These are phyloP conservation scores for Tetrax tetrax DNA, from an alignment of 2,113 vertebrate genomes.

Conservation along the genomic window DNA sequence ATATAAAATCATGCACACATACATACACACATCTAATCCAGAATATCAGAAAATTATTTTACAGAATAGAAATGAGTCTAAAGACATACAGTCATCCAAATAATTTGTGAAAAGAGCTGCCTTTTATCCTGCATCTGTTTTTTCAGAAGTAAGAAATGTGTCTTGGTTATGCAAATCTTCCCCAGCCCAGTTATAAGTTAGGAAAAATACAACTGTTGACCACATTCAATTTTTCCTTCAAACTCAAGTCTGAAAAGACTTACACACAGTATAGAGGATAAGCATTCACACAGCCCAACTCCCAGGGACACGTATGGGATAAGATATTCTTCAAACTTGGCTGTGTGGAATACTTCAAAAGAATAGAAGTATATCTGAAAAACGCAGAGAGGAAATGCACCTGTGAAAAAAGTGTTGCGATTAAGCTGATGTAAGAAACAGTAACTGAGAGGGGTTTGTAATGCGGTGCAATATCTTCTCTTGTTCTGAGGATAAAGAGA, in stretches of 20 bases:
- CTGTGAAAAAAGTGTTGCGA: not conserved
- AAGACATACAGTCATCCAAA: not conserved
- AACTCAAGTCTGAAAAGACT: not conserved
- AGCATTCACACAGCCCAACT: slow-evolving; percentile 80
- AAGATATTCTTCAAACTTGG: slow-evolving; percentile 76
- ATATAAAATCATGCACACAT: not conserved
- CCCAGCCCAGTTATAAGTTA: not conserved
- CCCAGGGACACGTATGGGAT: slow-evolving; percentile 80
- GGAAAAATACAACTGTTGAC: not conserved
- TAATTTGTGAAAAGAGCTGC: not conserved
- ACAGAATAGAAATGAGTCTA: not conserved
- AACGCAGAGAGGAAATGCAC: not conserved
- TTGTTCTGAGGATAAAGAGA: not conserved
- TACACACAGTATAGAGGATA: slow-evolving; percentile 72
- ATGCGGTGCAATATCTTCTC: not conserved
- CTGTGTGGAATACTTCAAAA: slow-evolving; percentile 83
- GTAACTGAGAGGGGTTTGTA: not conserved
- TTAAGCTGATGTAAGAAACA: not conserved
- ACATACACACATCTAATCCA: not conserved
- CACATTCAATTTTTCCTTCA: not conserved
- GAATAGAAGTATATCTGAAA: slow-evolving; percentile 88
- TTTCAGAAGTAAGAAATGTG: not conserved
- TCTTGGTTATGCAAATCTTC: slow-evolving; percentile 1
- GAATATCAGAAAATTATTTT: not conserved
- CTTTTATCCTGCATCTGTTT: not conserved